Base-by-base conservation (phyloP, 2,797 vertebrate genomes). In the Spondyliosoma cantharus region DNA sequence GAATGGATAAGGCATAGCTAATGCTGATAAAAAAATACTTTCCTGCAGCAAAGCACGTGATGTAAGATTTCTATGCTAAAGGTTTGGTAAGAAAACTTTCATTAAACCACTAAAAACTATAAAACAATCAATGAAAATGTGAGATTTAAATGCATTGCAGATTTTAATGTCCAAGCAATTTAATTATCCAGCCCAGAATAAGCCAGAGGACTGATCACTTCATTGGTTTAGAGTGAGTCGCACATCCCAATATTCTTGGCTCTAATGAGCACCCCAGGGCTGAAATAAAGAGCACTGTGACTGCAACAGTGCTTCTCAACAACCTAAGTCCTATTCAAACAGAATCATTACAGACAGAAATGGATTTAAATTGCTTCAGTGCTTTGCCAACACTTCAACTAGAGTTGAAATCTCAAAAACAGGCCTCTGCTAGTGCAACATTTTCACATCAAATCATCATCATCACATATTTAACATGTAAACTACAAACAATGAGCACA, bases 181-280 rank as follows among this genome's bases (percentile, higher is more conserved):
- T 82, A 78, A 90, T 89, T 85, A 91, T 72, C 84, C 66, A 46
- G 65, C 52, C 72, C 75, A 52, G 84, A 81, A 85, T 20, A 78
- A 87, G 87, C 89, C 82, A 79, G 74, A 76, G 80, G 87, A 87
- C 70, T 76, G 87, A 91, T 87, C 82, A 86, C 83, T 87, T 83
- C 87, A 90, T 85, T 81, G 85, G 76, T 87, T 87, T 49, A 49
- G 77, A 88, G 56, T 60, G 86, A 89, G 81, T 81, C 50, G 62
- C 80, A 83, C 78, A 73, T 88, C 75, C 78, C 76, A 89, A 86
- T 80, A 89, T 89, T 80, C 80, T 78, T 42, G 77, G 80, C 54
- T 77, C 66, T 92, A 93, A 91, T 90, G 88, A 93, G 84, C 83
- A 85, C 81, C 86, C 74, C 66, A 73, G 90, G 90, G 89, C 76